Evolutionary conservation across 1,140 invertebrate genomes (phyloP), one percentile per base, ranked within the genome.

Genomic region (Cydia fagiglandana): DNA sequence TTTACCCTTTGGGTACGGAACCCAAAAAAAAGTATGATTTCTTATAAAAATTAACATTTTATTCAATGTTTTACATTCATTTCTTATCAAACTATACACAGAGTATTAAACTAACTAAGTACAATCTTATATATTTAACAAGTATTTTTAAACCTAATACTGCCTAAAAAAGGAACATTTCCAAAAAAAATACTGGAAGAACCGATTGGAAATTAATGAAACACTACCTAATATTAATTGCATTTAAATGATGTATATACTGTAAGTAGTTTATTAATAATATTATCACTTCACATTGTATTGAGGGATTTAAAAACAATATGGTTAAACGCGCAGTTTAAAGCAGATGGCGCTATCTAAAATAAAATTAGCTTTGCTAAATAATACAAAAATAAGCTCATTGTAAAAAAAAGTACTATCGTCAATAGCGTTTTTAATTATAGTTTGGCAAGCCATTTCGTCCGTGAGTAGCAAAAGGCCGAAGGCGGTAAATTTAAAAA

Each of bases 41-140:
- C 12, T 34, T 79, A 76, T 61, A 82, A 84, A 84, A 81, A 74
- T 79, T 81, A 82, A 84, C 80, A 80, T 82, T 84, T 84, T 80
- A 84, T 84, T 81, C 77, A 41, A 68, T 70, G 66, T 45, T 38
- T 70, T 70, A 70, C 66, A 70, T 38, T 70, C 17, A 70, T 38
- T 70, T 70, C 66, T 70, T 70, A 70, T n/a, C 15, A 70, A 70
- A 70, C 66, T 70, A 70, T 38, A 70, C 66, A 70, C 34, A 38
- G 13, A 68, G 30, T 38, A 24, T 61, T 61, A 61, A 24, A 61
- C 38, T 74, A n/a, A n/a, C n/a, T n/a, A n/a, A n/a, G n/a, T n/a
- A 79, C 76, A 30, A 77, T 70, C 76, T 73, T 73, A 61, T 24
- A 61, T 24, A 61, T 24, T 24, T 24, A 61, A 61, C 56, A 61